A percentile compares a stretch with the other conserved stretches of the same genome.
phyloP scores from a whole-genome alignment of 1,140 invertebrate genomes.

The Diplogasteroides magnus region DNA sequence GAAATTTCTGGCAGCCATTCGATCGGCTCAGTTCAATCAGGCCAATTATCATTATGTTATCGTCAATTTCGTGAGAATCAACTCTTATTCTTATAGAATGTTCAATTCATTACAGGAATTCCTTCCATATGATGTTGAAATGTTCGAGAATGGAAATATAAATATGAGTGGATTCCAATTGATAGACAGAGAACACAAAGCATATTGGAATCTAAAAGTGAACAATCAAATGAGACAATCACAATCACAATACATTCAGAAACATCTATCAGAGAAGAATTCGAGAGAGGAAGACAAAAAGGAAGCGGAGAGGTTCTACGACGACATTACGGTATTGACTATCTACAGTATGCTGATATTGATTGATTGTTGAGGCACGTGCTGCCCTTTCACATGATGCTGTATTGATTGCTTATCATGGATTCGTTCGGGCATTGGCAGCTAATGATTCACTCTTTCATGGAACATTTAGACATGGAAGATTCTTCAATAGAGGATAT shows the following conservation, averaged over 20 bases:
- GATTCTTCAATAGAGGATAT: slow-evolving; percentile 46
- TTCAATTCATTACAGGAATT: slow-evolving; percentile 45
- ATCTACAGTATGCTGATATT: background rate
- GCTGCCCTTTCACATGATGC: slow-evolving; percentile 53
- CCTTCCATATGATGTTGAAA: slow-evolving; percentile 55
- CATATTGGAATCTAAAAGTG: slow-evolving; percentile 29
- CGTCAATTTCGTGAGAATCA: slow-evolving; percentile 39
- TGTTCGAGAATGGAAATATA: slow-evolving; percentile 57
- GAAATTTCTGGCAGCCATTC: slow-evolving; percentile 47
- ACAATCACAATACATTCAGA: background rate
- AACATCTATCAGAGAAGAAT: slow-evolving; percentile 36
- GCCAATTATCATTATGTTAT: slow-evolving; percentile 52
- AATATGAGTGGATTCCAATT: slow-evolving; percentile 59
- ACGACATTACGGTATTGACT: background rate
- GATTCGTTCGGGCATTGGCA: slow-evolving; percentile 39
- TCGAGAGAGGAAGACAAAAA: slow-evolving; percentile 30
- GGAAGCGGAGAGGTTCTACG: slow-evolving; percentile 34
- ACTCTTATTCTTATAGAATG: background rate
- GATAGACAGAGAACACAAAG: slow-evolving; percentile 30
- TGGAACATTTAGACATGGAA: slow-evolving; percentile 50
- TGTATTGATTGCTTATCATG: slow-evolving; percentile 48
- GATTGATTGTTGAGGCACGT: slow-evolving; percentile 34
- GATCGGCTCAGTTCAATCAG: slow-evolving; percentile 53
- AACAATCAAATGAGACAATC: background rate
- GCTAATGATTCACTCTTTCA: slow-evolving; percentile 53